Base-by-base conservation (phyloP, 2,888 invertebrate genomes). In the Pseudoips prasinana region DNA sequence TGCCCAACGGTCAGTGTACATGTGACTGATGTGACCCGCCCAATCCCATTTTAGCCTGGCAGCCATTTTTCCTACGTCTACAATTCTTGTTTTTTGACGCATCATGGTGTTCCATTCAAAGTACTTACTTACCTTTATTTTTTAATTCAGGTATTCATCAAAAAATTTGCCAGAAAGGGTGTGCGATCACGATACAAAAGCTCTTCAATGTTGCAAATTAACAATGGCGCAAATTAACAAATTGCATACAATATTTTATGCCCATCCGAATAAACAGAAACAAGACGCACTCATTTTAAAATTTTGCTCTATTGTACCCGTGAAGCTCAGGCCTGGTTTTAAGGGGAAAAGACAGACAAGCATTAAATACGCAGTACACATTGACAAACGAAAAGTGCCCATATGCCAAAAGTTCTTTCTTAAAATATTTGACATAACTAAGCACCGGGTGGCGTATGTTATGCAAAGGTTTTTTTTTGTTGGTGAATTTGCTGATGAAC, bases 171-270 rank as follows among this genome's bases (percentile, higher is more conserved):
- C 36, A 22, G 14, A 6, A 23, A 26, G 36, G 26, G 36, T 41
- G 19, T 41, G 36, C 17, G 31, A 41, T 22, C 40, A 41, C 33
- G 33, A 41, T 17, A 36, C 35, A 7, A 35, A 41, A 18, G 29
- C 40, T 10, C 26, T 36, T 7, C 25, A 41, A 33, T 41, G 36
- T 33, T 10, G 32, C 10, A 25, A 25, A 14, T 8, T 41, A 6
- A 41, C 40, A 30, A 41, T 41, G 36, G 5, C 2, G 2, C 2
- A 14, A 3, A 3, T 14, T 3, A 3, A 2, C 2, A 14, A 14
- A 14, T 24, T 34, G 27, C 34, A 39, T 34, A 18, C 4, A 27
- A 10, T 27, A 7, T 39, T 39, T 39, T 39, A 39, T 10, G 27
- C 26, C 14, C 27, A 25, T 5, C 7, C 30, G 3, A 31, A 11